Evolutionary conservation across 2,888 invertebrate species (phyloP).

Genomic region (Agrotis clavis): DNA sequence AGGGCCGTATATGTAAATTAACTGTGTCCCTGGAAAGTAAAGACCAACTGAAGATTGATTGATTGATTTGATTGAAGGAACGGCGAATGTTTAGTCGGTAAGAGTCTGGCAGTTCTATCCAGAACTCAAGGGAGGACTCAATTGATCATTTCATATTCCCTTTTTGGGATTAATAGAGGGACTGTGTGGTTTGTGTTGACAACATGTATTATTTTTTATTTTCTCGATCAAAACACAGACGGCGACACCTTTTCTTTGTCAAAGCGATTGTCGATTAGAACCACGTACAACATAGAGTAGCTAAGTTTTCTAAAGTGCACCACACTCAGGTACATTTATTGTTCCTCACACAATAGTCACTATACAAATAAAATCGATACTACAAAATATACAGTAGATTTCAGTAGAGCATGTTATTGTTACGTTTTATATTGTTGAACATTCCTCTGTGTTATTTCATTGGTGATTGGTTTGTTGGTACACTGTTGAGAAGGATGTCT

Average conservation of each 20-base stretch:
- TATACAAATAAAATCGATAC: conserved; percentile 25
- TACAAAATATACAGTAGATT: conserved; percentile 20
- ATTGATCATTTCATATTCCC: no score
- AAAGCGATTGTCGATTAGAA: conserved; percentile 38
- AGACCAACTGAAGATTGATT: no score
- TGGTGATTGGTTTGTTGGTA: background rate
- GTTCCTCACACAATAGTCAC: conserved; percentile 36
- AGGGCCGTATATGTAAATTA: no score
- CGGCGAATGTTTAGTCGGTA: no score
- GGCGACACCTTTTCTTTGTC: background rate
- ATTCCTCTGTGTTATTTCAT: background rate
- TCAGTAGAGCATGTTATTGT: conserved; percentile 2
- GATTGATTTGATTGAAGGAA: no score
- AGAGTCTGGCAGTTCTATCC: no score
- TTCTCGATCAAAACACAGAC: background rate
- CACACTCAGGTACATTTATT: conserved; percentile 32
- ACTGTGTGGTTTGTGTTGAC: no score
- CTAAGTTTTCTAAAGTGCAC: conserved; percentile 53
- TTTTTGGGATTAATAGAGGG: background rate
- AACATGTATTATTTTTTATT: background rate
- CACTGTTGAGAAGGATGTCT: background rate
- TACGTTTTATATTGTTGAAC: conserved; percentile 3
- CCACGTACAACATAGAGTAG: conserved; percentile 39
- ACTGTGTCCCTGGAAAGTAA: no score
- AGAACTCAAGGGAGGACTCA: no score